Percentiles rank a stretch among this genome's conserved stretches.
Conservation (phyloP, 2,113 vertebrate genomes). For the Eulacestoma nigropectus region DNA sequence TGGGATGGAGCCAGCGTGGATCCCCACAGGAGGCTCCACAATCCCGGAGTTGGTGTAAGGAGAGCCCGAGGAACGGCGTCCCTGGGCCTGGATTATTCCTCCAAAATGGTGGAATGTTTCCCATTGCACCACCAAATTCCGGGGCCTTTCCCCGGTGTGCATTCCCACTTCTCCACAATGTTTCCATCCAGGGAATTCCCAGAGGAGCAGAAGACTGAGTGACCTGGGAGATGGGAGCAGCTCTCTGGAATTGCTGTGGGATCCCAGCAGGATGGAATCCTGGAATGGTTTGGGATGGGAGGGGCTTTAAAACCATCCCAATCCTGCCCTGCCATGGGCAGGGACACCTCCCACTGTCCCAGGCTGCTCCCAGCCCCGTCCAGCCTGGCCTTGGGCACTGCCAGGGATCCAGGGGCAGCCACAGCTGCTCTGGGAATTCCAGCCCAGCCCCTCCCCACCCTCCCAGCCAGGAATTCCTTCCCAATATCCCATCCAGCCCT, state of each 20-base stretch:
- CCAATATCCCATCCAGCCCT: background rate
- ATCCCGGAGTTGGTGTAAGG: background rate
- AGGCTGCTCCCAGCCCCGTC: background rate
- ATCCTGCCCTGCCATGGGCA: too few species aligned
- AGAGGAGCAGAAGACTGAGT: background rate
- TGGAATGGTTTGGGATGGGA: background rate
- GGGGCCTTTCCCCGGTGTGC: fast-evolving
- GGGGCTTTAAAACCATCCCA: too few species aligned
- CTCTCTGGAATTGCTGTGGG: background rate
- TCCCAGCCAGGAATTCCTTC: background rate
- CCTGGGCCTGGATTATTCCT: background rate
- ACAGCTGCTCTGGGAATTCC: background rate
- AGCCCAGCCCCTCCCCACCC: background rate
- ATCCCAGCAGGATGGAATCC: too few species aligned
- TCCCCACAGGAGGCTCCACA: background rate
- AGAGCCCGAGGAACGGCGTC: fast-evolving
- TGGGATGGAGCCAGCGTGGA: background rate
- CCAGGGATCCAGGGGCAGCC: background rate
- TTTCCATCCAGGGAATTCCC: background rate
- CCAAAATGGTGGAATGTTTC: background rate
- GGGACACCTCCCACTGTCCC: background rate
- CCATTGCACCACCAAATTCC: background rate
- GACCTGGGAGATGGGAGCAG: background rate
- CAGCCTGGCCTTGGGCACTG: background rate
- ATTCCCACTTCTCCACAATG: background rate